These are phyloP conservation scores for Remorina albescens DNA, from an alignment of 2,797 vertebrate species.

Conservation along the genomic window DNA sequence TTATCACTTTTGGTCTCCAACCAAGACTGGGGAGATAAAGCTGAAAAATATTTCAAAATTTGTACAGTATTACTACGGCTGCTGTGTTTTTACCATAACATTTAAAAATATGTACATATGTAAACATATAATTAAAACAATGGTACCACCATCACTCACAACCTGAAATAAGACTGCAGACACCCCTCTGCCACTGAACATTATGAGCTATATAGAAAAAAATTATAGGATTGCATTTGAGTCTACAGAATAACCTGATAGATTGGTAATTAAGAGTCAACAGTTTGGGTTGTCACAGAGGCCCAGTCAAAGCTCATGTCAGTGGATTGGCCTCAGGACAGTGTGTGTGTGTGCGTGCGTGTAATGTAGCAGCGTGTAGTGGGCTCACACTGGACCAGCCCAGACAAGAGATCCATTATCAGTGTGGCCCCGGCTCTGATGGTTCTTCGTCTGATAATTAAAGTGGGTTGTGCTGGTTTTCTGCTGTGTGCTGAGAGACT, in stretches of 20 bases:
- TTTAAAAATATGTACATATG: not conserved
- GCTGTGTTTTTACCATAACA: not conserved
- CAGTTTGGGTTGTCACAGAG: not conserved
- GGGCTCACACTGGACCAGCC: constrained; percentile 51
- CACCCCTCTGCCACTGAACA: not conserved
- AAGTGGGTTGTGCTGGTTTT: constrained; percentile 46
- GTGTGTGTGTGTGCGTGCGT: constrained; percentile 25
- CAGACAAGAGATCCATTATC: constrained; percentile 64
- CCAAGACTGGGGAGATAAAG: constrained; percentile 1
- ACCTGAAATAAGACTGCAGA: not conserved
- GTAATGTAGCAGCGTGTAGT: constrained; percentile 20
- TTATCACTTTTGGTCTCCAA: constrained; percentile 7
- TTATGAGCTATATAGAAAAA: not conserved
- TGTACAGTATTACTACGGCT: not conserved
- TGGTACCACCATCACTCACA: not conserved
- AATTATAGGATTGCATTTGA: not conserved
- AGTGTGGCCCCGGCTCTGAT: constrained; percentile 40
- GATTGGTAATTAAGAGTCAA: not conserved
- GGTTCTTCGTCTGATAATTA: constrained; percentile 67
- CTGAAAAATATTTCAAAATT: not conserved
- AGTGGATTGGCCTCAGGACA: constrained; percentile 20
- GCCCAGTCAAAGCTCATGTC: constrained; percentile 25
- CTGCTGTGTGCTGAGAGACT: constrained; percentile 34
- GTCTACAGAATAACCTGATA: not conserved
- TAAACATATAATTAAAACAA: not conserved